Percentiles rank a stretch among this genome's conserved stretches.
These are phyloP conservation scores for Paradisaea rubra DNA, from an alignment of 2,113 vertebrate genomes.

Conservation along the genomic window DNA sequence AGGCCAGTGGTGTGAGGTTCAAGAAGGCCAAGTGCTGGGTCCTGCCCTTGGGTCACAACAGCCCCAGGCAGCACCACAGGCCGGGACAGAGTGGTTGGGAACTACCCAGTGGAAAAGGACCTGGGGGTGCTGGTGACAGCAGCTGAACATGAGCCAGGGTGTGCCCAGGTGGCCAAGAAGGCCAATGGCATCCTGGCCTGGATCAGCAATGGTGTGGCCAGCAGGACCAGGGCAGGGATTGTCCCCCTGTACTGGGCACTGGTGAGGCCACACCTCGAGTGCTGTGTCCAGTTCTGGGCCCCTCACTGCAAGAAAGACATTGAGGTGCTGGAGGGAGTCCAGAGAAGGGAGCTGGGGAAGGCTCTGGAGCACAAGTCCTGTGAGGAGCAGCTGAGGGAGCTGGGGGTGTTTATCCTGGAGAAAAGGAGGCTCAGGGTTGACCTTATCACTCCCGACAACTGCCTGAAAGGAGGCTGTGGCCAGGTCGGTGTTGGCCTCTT, in stretches of 20 bases:
- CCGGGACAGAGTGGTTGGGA: background rate
- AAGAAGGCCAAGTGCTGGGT: background rate
- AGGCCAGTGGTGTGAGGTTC: fast-evolving
- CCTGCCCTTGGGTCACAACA: background rate
- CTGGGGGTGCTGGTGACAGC: background rate
- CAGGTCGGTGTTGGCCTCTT: background rate
- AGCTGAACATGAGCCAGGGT: background rate
- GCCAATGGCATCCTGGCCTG: background rate
- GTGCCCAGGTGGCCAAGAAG: background rate
- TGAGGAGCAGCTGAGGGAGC: background rate
- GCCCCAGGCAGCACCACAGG: background rate
- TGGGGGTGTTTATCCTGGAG: background rate
- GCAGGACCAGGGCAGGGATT: background rate
- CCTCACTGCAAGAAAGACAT: background rate
- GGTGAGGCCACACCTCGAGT: background rate
- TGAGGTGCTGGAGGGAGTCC: background rate
- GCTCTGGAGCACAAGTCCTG: background rate
- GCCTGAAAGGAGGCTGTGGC: fast-evolving
- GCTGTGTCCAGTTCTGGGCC: background rate
- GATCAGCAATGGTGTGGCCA: background rate
- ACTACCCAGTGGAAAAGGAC: background rate
- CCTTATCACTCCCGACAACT: fast-evolving
- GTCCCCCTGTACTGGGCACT: background rate
- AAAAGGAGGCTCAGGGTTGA: background rate
- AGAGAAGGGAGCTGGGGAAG: background rate